Base-by-base conservation (phyloP, 2,113 vertebrate species). In the Hassar affinis region DNA sequence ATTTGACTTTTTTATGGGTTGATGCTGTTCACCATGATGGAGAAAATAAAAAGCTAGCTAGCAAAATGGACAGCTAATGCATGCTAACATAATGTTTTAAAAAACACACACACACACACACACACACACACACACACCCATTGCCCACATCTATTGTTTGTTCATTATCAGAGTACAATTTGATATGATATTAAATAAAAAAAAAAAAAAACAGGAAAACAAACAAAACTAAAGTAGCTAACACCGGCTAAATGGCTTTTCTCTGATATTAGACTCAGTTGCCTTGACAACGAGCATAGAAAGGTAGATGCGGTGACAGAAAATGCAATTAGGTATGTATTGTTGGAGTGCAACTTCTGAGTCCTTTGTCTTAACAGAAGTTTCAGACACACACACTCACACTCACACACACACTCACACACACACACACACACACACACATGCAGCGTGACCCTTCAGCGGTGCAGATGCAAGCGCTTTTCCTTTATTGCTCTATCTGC, bases 401-500 rank as follows among this genome's bases (percentile, higher is more conserved):
- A 30, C 45, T 2, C 47, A 52, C 45, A 52, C 42, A 49, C 38
- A 0, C 69, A 72, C 69, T 49, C 74, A 68, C 74, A 69, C 75
- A 84, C 81, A 62, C 79, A 79, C 85, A 79, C 57, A 54, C n/a
- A 74, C 77, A 66, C 57, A 84, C 85, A 72, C 49, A 38, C 68
- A 35, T n/a, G 30, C 68, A 11, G 71, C 42, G 17, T 78, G 62
- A 82, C 84, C 69, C 84, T 85, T 52, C 76, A 6, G 49, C 30
- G 8, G 84, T 79, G 78, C 85, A 83, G 87, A 86, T 83, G 78
- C 85, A 88, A 83, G 71, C 83, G 47, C 20, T 88, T 86, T 86
- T 81, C 38, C 33, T 86, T 88, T 88, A 88, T 86, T 88, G 87
- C 87, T 88, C 75, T 85, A 86, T 83, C 80, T 79, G 84, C 47